phyloP scores from a whole-genome alignment of 2,797 vertebrate species.

The Ammospiza maritima region DNA sequence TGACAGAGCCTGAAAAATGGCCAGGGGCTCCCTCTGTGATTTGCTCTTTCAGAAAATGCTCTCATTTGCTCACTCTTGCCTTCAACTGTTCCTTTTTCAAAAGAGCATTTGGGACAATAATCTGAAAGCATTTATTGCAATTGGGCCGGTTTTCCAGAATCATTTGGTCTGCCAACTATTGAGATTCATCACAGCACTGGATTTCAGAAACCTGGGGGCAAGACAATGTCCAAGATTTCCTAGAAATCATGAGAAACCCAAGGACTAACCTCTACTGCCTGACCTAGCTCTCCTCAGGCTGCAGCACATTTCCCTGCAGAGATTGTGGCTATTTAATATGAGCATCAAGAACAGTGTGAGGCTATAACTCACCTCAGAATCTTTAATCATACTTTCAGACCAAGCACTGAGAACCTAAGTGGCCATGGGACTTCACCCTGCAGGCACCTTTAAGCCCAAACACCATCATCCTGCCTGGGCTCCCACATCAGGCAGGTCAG shows the following conservation, averaged over 20 bases:
- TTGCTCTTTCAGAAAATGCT: neutral
- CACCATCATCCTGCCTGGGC: neutral
- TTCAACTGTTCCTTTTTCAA: neutral
- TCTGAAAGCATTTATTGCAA: neutral
- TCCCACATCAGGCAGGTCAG: neutral
- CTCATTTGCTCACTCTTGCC: slow-evolving; percentile 4
- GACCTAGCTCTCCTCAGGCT: neutral
- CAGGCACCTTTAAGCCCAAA: neutral
- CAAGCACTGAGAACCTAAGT: neutral
- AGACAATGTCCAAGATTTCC: neutral
- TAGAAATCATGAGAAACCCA: neutral
- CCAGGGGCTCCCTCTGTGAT: neutral
- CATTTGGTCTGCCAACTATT: neutral
- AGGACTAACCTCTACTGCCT: neutral
- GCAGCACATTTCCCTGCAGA: neutral
- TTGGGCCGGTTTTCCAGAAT: neutral
- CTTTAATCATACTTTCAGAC: neutral
- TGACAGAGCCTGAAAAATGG: slow-evolving; percentile 17
- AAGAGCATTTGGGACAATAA: neutral
- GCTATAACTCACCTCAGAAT: neutral
- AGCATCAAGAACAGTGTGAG: neutral
- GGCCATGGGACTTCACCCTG: neutral
- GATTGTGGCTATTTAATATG: neutral
- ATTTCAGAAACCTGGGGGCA: neutral
- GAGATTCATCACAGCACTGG: neutral